Evolutionary conservation across 30 jellyfish, hydroid and myxozoan species (phyloP), one percentile per base, ranked within the genome.

Genomic region (Mastigias papua): DNA sequence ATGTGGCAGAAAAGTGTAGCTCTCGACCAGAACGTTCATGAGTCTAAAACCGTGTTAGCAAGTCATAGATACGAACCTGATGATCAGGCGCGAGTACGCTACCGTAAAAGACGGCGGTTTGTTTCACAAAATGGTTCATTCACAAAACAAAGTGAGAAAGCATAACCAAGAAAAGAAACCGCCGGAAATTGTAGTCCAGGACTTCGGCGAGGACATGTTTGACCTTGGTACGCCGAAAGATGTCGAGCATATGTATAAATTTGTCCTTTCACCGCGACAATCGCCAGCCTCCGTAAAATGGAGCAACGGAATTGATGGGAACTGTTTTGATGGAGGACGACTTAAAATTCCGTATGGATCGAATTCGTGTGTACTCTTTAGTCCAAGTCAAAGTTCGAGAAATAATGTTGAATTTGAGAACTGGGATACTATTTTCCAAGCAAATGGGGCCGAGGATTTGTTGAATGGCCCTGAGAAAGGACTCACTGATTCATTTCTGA

Each of bases 211-310:
- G 66, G 97, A 81, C 64, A 89, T 89, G 97, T 89, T 89, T 73
- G 97, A 89, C 26, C 78, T 89, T 17, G 97, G 93, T 22, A 89
- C 97, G 25, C 97, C 97, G 15, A 89, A 89, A 50, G 97, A 89
- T 69, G 97, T 73, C 34, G 93, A 81, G 34, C 89, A 80, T 54
- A 70, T 81, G 89, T 89, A 80, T 62, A 89, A 81, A 32, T 80
- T 89, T 51, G 91, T 89, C 22, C 58, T 89, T 31, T 89, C 97
- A 6, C 97, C 97, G n/a, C 73, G 93, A 19, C 89, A 80, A 22
- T 66, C 88, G 27, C 84, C 89, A 30, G 92, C 86, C 1, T 37
- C 88, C 3, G 72, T 87, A n/a, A 80, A 81, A 34, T 80, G 89
- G 86, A 63, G 86, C 58, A 89, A 81, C 82, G 94, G 88, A n/a